A percentile compares a stretch with the other conserved stretches of the same genome.
Evolutionary conservation across 2,797 vertebrate genomes (phyloP).

Genomic region (Falco naumanni): DNA sequence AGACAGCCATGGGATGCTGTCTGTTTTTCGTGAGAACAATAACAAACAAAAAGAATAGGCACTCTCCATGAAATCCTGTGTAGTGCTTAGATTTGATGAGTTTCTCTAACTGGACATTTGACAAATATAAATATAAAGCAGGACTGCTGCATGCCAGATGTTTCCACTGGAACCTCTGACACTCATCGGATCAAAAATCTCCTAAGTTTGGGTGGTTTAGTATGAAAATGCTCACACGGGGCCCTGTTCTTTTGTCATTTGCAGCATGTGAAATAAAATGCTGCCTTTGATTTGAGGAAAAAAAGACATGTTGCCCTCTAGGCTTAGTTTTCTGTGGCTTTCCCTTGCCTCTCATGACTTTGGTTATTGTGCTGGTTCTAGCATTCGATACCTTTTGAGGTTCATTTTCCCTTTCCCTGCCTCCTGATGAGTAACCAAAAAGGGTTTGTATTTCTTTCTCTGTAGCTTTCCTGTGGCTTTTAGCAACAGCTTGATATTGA

Average conservation of each 20-base stretch:
- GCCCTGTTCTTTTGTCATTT: constrained; percentile 29
- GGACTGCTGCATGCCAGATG: constrained; percentile 25
- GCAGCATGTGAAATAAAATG: not conserved
- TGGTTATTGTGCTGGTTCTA: not conserved
- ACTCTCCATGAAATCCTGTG: not conserved
- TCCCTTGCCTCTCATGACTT: not conserved
- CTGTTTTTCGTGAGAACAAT: not conserved
- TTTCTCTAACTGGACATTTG: not conserved
- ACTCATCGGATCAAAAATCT: not conserved
- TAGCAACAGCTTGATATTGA: not conserved
- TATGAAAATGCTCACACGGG: not conserved
- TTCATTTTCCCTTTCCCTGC: not conserved
- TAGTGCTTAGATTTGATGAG: not conserved
- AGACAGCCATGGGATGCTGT: not conserved
- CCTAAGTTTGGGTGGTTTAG: not conserved
- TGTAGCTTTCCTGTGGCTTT: not conserved
- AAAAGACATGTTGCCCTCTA: not conserved
- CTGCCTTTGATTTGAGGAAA: constrained; percentile 13
- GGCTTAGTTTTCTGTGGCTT: constrained; percentile 9
- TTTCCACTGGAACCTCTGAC: constrained; percentile 5
- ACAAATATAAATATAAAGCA: constrained; percentile 23
- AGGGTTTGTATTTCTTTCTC: not conserved
- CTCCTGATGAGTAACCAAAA: not conserved
- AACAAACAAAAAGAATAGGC: not conserved
- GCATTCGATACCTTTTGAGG: not conserved